Evolutionary conservation across 1,140 invertebrate species (phyloP).

Genomic region (Eriosoma lanigerum): DNA sequence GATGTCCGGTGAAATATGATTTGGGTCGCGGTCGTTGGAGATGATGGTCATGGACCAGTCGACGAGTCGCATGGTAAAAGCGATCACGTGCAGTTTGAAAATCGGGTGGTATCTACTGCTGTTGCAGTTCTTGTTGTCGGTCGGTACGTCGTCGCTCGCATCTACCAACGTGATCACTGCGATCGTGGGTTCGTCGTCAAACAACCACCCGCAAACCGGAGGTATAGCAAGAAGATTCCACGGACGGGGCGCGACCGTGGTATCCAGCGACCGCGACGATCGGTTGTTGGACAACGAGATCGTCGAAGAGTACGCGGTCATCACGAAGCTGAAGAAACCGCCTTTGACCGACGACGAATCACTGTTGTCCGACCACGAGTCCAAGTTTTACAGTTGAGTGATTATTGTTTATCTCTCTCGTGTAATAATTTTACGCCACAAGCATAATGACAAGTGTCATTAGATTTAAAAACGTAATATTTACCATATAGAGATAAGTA

Average conservation of each 20-base stretch:
- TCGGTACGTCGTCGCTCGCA: neutral
- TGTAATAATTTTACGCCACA: too few relatives aligned
- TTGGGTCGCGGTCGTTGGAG: neutral
- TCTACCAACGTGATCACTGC: too few relatives aligned
- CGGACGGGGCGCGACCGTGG: too few relatives aligned
- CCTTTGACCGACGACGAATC: neutral
- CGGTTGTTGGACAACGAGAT: conserved; percentile 22
- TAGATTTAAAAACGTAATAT: too few relatives aligned
- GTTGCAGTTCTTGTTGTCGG: neutral
- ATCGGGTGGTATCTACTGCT: too few relatives aligned
- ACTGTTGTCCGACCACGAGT: too few relatives aligned
- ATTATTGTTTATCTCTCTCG: neutral
- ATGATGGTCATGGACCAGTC: neutral
- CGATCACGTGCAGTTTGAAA: too few relatives aligned
- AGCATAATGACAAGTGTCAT: too few relatives aligned
- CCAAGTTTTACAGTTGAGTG: neutral
- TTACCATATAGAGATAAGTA: too few relatives aligned
- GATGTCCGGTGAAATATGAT: neutral
- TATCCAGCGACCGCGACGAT: neutral
- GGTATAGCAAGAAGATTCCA: neutral
- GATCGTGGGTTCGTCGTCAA: too few relatives aligned
- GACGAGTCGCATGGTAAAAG: too few relatives aligned
- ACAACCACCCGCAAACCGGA: too few relatives aligned
- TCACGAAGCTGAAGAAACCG: neutral
- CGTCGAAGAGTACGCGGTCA: neutral